A percentile compares a stretch with the other conserved stretches of the same genome.
These are phyloP conservation scores for Andrena cerasifolii DNA, from an alignment of 1,140 invertebrate species.

Conservation along the genomic window DNA sequence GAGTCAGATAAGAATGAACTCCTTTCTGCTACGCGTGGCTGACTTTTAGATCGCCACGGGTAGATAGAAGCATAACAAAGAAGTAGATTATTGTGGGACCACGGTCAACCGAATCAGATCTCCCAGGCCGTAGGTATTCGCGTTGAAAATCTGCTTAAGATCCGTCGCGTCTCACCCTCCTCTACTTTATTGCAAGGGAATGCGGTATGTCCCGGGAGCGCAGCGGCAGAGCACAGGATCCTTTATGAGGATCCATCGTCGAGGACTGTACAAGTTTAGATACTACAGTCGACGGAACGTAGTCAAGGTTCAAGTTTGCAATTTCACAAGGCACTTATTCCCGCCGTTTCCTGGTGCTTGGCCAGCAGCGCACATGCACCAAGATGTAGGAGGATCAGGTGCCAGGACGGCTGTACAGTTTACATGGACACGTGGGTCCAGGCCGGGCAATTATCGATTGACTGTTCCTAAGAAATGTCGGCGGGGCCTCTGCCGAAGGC, in stretches of 20 bases:
- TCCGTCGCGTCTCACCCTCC: background rate
- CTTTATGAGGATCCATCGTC: background rate
- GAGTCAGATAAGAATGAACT: background rate
- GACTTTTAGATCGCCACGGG: background rate
- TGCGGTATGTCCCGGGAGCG: background rate
- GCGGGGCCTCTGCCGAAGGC: constrained; percentile 9
- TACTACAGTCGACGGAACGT: too few relatives aligned
- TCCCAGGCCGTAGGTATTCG: too few relatives aligned
- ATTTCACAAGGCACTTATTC: constrained; percentile 3
- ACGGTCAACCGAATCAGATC: background rate
- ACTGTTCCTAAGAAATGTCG: constrained; percentile 50
- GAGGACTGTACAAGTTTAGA: background rate
- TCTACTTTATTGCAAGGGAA: background rate
- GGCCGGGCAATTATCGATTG: constrained; percentile 56
- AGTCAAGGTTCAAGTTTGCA: background rate
- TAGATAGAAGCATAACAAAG: background rate
- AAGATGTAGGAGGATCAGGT: constrained; percentile 32
- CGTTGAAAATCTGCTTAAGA: background rate
- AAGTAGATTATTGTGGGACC: background rate
- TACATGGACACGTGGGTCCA: constrained; percentile 42
- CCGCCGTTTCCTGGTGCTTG: background rate
- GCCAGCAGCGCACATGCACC: constrained; percentile 23
- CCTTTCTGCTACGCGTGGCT: background rate
- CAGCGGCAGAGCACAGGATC: background rate
- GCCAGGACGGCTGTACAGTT: constrained; percentile 36